Evolutionary conservation across 1,140 invertebrate species (phyloP).

Genomic region (Pissodes strobi): DNA sequence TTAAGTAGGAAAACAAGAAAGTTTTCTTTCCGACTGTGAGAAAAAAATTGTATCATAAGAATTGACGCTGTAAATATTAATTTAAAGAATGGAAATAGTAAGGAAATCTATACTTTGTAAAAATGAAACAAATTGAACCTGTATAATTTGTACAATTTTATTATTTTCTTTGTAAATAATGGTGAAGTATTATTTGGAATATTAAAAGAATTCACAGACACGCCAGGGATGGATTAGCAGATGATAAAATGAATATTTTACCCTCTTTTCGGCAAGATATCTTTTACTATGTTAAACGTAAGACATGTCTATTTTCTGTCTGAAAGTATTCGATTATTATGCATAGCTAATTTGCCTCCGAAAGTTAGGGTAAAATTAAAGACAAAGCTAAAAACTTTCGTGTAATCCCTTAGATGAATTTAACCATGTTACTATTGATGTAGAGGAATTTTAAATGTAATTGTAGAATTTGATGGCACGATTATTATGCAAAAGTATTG

Average conservation of each 20-base stretch:
- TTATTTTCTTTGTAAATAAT: slow-evolving; percentile 41
- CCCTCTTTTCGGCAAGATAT: too few species aligned
- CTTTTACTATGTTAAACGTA: too few species aligned
- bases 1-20: slow-evolving; percentile 18
- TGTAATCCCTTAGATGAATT: slow-evolving; percentile 40
- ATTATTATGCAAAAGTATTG: slow-evolving; percentile 39
- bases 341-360: too few species aligned
- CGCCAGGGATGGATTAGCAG: slow-evolving; percentile 18
- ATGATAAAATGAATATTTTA: too few species aligned
- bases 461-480: slow-evolving; percentile 50
- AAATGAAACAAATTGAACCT: slow-evolving; percentile 27
- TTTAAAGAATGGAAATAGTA: slow-evolving; percentile 35
- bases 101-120: slow-evolving; percentile 35
- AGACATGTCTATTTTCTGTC: too few species aligned
- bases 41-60: slow-evolving; percentile 38
- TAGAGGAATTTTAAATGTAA: slow-evolving; percentile 41
- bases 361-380: too few species aligned
- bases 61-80: slow-evolving; percentile 40
- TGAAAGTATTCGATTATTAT: too few species aligned
- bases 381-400: slow-evolving; percentile 29
- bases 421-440: slow-evolving; percentile 35
- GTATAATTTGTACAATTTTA: slow-evolving; percentile 39
- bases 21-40: slow-evolving; percentile 33
- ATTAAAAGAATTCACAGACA: slow-evolving; percentile 40
- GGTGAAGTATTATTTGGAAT: slow-evolving; percentile 41